These are phyloP conservation scores for Trachelus troglodyta DNA, from an alignment of 2,888 invertebrate genomes.

Conservation along the genomic window DNA sequence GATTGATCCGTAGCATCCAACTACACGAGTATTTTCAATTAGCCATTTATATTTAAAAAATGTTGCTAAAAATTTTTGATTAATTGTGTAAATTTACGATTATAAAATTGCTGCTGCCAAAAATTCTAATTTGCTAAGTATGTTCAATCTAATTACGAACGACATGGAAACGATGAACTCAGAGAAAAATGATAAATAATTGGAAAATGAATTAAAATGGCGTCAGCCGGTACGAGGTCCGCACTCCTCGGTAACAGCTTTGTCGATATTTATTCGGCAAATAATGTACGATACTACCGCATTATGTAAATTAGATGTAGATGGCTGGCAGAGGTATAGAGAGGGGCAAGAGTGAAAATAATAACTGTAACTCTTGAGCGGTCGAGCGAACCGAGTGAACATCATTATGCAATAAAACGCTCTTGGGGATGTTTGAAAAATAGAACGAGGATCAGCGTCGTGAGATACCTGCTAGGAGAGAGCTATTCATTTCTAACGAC, in stretches of 20 bases:
- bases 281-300: constrained; percentile 22
- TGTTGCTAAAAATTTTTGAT: not conserved
- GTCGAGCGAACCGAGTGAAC: constrained; percentile 15
- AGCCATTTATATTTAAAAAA: not conserved
- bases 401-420: constrained; percentile 20
- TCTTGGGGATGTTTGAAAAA: constrained; percentile 12
- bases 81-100: not conserved
- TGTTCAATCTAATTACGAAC: not conserved
- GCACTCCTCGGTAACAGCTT: constrained; percentile 22
- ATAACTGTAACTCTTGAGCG: constrained; percentile 21
- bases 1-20: not conserved
- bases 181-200: constrained; percentile 10
- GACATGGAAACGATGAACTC: not conserved
- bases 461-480: not conserved
- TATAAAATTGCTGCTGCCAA: not conserved
- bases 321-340: constrained; percentile 1
- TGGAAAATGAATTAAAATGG: constrained; percentile 10
- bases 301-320: constrained; percentile 22
- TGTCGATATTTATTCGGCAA: constrained; percentile 22
- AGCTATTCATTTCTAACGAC: not conserved
- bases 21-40: not conserved
- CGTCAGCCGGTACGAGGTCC: constrained; percentile 14
- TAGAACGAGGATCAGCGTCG: constrained; percentile 7
- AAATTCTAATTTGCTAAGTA: not conserved
- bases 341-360: constrained; percentile 11